Base-by-base conservation (phyloP, 1,140 invertebrate genomes). In the Intoshia linei region DNA sequence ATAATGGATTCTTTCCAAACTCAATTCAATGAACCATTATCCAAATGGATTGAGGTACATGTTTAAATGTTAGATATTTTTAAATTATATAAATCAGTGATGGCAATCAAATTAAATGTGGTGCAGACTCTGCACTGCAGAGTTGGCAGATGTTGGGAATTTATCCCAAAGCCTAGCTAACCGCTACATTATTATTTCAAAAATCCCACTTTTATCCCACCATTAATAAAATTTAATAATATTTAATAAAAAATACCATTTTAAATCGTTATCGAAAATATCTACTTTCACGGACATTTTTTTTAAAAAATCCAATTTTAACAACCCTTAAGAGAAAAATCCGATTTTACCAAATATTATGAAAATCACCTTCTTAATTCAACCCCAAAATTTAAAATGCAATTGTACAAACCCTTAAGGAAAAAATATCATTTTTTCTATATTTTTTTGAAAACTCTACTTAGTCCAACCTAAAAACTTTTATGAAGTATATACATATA, bases 1-100 rank as follows among this genome's bases (percentile, higher is more conserved):
- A 57, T 61, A 30, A 55, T 57, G 34, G 39, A 42, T 3, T 46
- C 44, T 18, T 58, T 49, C 40, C 41, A 59, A 23, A 40, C 38
- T 11, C 18, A 42, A 24, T 43, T 38, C 25, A 33, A 32, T 29
- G 17, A 31, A 27, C 13, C 29, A 13, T 37, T 43, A 3, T 24
- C 29, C 14, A 33, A 43, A 4, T 43, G 42, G 42, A 42, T 43
- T 27, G 42, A 43, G 29, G 42, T 41, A 24, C 18, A 11, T 3
- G 18, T 17, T 23, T 35, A 10, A 10, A 7, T 17, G 17, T 21
- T 18, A 30, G 6, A 13, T 20, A 7, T 17, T n/a, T 10, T 6
- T 14, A 7, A 36, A 41, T n/a, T n/a, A n/a, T 33, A 7, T 24
- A 41, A n/a, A 10, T 29, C 7, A 10, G 34, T 7, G 7, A 30